Evolutionary conservation across 2,888 invertebrate genomes (phyloP).

Genomic region (Nephrotoma appendiculata): DNA sequence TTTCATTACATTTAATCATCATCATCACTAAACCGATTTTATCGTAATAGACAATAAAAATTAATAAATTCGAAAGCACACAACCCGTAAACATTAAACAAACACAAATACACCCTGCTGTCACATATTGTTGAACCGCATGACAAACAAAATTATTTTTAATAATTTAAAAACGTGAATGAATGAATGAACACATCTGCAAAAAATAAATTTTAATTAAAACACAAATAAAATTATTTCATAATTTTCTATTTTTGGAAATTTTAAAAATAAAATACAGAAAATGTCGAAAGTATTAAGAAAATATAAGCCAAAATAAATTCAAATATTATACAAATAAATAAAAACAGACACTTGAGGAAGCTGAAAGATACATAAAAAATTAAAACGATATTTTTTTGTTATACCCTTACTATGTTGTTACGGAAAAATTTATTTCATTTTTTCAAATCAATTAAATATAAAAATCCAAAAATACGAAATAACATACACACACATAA

Average conservation of each 20-base stretch:
- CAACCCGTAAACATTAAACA: not conserved
- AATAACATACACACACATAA: not conserved
- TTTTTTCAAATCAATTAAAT: not conserved
- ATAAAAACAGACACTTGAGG: not conserved
- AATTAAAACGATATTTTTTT: not conserved
- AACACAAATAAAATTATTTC: not conserved
- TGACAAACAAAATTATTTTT: not conserved
- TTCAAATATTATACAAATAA: not conserved
- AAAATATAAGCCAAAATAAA: not conserved
- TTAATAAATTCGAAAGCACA: not conserved
- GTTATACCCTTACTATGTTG: not conserved
- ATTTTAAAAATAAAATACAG: not conserved
- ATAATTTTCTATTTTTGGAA: not conserved
- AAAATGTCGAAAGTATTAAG: not conserved
- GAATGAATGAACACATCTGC: not conserved
- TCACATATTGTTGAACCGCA: not conserved
- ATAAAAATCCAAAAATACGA: not conserved
- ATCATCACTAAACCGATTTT: no score
- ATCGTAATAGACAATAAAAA: no score
- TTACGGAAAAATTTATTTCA: not conserved
- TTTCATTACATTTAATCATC: no score
- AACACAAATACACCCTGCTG: not conserved
- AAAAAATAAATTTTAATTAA: not conserved
- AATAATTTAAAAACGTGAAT: not conserved
- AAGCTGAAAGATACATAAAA: not conserved